Evolutionary conservation across 1,140 invertebrate genomes (phyloP), one percentile per base, ranked within the genome.

Genomic region (Leguminivora glycinivorella): DNA sequence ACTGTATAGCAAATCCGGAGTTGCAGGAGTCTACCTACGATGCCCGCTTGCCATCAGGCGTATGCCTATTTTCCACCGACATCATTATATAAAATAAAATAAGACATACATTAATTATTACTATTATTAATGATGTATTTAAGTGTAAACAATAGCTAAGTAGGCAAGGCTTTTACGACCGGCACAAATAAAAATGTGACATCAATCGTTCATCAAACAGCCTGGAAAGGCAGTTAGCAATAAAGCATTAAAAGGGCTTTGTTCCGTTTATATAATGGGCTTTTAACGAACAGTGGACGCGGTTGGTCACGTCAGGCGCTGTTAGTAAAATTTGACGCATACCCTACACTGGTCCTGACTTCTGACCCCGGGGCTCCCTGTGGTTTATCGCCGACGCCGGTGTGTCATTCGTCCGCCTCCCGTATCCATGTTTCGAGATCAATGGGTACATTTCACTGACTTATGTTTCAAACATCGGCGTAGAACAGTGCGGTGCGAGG

Each of bases 241-340:
- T 52, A 52, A 52, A 52, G 47, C 47, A 17, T 47, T 47, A 47
- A 47, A n/a, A 47, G 43, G 43, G 43, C 43, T 52, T 52, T 52
- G 47, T 52, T 52, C 47, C 47, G 47, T 52, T 17, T 19, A 17
- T 17, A 22, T 52, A 52, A 22, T 52, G 47, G 47, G 47, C 47
- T 52, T 52, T 52, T 52, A 52, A 22, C 47, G 47, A 52, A 52
- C 47, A 52, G 47, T 52, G 19, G 19, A 17, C 17, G 47, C 47
- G 19, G 19, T 22, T 52, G 47, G 19, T 52, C 47, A 22, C 47
- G 47, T 52, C 47, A 52, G 19, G 17, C 22, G 47, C 19, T 22
- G 19, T 1, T 22, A 52, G 17, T 19, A 52, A 22, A 52, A 5
- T 52, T 52, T 52, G 19, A 22, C 22, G 47, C 43, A 52, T 22